Evolutionary conservation across 1,140 invertebrate genomes (phyloP).

Genomic region (Drosophila nigrodunni): DNA sequence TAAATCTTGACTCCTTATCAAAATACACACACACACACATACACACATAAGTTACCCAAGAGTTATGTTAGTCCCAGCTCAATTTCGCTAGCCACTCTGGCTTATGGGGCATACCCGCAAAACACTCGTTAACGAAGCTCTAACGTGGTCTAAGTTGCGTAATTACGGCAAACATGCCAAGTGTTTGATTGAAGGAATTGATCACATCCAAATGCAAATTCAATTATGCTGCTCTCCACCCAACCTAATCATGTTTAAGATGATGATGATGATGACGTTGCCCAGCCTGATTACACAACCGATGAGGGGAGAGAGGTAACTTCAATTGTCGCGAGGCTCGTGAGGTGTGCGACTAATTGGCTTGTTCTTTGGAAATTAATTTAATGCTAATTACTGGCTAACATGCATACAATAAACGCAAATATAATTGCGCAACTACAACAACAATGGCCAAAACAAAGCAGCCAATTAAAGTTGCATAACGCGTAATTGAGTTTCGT

Average conservation of each 20-base stretch:
- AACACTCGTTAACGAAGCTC: neutral
- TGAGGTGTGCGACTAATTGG: conserved; percentile 71
- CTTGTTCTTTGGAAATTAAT: conserved; percentile 75
- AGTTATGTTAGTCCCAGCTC: conserved; percentile 21
- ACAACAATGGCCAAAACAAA: conserved; percentile 32
- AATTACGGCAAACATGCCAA: conserved; percentile 55
- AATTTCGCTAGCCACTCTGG: conserved; percentile 3
- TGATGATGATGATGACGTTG: conserved; percentile 22
- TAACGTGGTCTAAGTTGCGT: conserved; percentile 30
- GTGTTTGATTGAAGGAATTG: conserved; percentile 71
- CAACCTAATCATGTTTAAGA: neutral
- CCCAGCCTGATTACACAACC: neutral
- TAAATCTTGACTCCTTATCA: conserved; percentile 47
- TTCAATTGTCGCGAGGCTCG: conserved; percentile 11
- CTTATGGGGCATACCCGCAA: neutral
- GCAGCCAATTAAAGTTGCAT: conserved; percentile 61
- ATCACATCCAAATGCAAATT: conserved; percentile 63
- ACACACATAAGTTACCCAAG: conserved; percentile 3
- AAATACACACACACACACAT: conserved; percentile 1
- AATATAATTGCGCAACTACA: conserved; percentile 60
- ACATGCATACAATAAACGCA: conserved; percentile 71
- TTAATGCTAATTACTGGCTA: conserved; percentile 73
- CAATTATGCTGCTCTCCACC: conserved; percentile 50
- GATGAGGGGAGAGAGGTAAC: conserved; percentile 3
- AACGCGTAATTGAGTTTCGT: conserved; percentile 53